Percentiles rank a stretch among this genome's conserved stretches.
Evolutionary conservation across 1,140 invertebrate species (phyloP).

Genomic region (Drosophila tani): DNA sequence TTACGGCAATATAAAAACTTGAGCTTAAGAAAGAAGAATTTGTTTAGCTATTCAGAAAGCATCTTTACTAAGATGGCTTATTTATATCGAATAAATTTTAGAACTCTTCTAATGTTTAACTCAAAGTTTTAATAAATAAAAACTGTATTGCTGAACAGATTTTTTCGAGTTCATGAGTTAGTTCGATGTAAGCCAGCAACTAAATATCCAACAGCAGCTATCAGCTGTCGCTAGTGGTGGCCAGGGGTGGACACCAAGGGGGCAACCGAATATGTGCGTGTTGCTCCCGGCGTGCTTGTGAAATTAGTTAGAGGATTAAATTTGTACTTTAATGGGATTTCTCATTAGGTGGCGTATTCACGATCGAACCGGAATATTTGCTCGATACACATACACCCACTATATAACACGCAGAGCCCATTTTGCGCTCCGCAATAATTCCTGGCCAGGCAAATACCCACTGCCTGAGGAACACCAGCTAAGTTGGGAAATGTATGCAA

Average conservation of each 20-base stretch:
- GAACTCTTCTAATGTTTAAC: no score
- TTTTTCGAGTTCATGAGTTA: not conserved
- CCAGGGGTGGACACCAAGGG: not conserved
- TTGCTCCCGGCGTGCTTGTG: constrained; percentile 39
- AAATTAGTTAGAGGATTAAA: constrained; percentile 74
- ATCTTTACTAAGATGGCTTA: no score
- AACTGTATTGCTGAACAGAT: not conserved
- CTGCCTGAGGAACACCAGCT: not conserved
- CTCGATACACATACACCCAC: constrained; percentile 13
- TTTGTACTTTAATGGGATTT: constrained; percentile 68
- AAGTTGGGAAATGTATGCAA: constrained; percentile 46
- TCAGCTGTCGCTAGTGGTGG: constrained; percentile 14
- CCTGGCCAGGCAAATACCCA: constrained; percentile 16
- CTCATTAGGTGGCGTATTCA: constrained; percentile 61
- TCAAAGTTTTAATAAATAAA: no score
- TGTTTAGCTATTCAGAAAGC: not conserved
- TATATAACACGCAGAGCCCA: not conserved
- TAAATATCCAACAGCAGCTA: constrained; percentile 43
- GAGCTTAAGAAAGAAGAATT: not conserved
- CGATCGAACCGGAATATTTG: constrained; percentile 45
- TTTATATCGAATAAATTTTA: no score
- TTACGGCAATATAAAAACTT: no score
- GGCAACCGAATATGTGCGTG: constrained; percentile 21
- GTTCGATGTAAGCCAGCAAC: constrained; percentile 32
- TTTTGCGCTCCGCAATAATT: constrained; percentile 4